Conservation (phyloP, 2,888 invertebrate species). For the Nephrocerus scutellatus region DNA sequence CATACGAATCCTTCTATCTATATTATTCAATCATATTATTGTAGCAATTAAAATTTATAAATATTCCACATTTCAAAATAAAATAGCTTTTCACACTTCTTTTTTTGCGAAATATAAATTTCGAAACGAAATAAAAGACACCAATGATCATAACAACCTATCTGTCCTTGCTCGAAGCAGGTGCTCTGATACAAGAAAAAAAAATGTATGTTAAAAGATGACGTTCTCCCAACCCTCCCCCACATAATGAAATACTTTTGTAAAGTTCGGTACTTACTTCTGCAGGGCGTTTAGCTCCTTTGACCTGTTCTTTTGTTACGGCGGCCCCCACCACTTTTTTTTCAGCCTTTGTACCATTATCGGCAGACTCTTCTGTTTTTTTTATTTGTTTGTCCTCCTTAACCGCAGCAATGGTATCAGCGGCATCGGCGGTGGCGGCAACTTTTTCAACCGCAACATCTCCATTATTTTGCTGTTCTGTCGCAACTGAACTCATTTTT, state of each 20-base stretch:
- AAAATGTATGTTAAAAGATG: conserved; percentile 1
- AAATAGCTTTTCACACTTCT: too few relatives aligned
- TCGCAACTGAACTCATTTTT: conserved; percentile 54
- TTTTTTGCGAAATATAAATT: too few relatives aligned
- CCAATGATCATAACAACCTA: neutral
- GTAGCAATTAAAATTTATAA: too few relatives aligned
- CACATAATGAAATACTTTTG: conserved; percentile 8
- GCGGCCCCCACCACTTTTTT: conserved; percentile 50
- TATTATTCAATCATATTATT: too few relatives aligned
- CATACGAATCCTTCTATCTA: too few relatives aligned
- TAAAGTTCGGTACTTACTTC: conserved; percentile 57
- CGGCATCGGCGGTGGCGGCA: conserved; percentile 49
- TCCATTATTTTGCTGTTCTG: conserved; percentile 60
- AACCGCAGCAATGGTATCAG: conserved; percentile 34
- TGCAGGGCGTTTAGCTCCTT: conserved; percentile 73
- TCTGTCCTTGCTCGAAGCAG: conserved; percentile 7
- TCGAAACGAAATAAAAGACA: conserved; percentile 8
- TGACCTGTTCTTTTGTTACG: conserved; percentile 64
- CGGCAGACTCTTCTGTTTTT: conserved; percentile 34
- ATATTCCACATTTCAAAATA: too few relatives aligned
- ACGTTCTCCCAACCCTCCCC: conserved; percentile 17
- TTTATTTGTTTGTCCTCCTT: conserved; percentile 48
- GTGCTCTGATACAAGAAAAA: conserved; percentile 8
- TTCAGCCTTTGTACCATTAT: conserved; percentile 38
- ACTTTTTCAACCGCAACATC: conserved; percentile 71